These are phyloP conservation scores for Vimba vimba DNA, from an alignment of 2,113 vertebrate genomes.

Conservation along the genomic window DNA sequence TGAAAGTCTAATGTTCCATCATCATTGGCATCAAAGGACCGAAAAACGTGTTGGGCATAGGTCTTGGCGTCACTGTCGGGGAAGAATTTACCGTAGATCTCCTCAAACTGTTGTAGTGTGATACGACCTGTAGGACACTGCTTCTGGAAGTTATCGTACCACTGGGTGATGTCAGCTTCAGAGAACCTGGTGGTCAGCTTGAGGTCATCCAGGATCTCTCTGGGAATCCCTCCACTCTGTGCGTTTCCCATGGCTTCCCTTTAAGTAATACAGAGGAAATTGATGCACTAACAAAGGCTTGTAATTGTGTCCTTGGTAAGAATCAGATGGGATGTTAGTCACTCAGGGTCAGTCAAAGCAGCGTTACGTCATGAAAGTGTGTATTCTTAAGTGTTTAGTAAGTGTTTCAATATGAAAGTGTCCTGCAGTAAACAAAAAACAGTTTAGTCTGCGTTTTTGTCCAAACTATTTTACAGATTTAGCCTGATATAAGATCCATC, in stretches of 20 bases:
- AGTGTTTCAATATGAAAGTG: not conserved
- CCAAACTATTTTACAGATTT: not conserved
- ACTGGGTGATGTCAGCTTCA: slow-evolving; percentile 71
- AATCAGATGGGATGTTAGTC: not conserved
- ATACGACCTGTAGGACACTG: slow-evolving; percentile 92
- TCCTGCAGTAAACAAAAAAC: not conserved
- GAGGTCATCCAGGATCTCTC: slow-evolving; percentile 74
- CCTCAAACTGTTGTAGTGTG: slow-evolving; percentile 88
- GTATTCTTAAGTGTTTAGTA: too few species aligned
- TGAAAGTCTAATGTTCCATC: slow-evolving; percentile 78
- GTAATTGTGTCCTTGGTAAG: not conserved
- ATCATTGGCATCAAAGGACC: slow-evolving; percentile 75
- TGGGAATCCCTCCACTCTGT: slow-evolving; percentile 71
- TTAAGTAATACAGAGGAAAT: not conserved
- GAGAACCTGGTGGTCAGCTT: slow-evolving; percentile 75
- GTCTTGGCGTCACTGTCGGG: slow-evolving; percentile 71
- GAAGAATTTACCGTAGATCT: slow-evolving; percentile 92
- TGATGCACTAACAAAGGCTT: not conserved
- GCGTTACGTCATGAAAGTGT: too few species aligned
- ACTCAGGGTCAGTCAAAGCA: not conserved
- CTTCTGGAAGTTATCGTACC: slow-evolving; percentile 89
- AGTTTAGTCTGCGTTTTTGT: not conserved
- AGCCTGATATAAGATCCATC: not conserved
- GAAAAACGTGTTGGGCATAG: slow-evolving; percentile 75
- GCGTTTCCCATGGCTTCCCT: slow-evolving; percentile 68